Percentiles rank a stretch among this genome's conserved stretches.
These are phyloP conservation scores for Notospermus geniculatus DNA, from an alignment of 1,140 invertebrate species.

Conservation along the genomic window DNA sequence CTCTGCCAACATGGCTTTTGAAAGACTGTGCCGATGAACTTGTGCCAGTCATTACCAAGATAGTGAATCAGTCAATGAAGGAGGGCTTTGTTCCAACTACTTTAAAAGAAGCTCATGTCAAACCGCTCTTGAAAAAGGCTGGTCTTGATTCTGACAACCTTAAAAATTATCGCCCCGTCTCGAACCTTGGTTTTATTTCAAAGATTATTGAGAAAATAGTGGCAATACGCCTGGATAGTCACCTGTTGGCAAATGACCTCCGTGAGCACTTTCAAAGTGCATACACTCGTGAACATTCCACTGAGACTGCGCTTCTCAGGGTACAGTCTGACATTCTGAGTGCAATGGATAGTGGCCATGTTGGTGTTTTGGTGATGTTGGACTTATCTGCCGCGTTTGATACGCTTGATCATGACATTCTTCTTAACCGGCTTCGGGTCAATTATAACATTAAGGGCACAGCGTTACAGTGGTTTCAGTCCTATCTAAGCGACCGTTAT, in stretches of 20 bases:
- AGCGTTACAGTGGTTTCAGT: too few species aligned
- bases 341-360: too few species aligned
- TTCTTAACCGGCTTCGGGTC: too few species aligned
- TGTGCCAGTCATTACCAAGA: slow-evolving; percentile 10
- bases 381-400: too few species aligned
- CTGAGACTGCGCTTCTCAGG: slow-evolving; percentile 59
- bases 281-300: slow-evolving; percentile 14
- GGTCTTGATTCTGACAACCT: slow-evolving; percentile 18
- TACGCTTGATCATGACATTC: too few species aligned
- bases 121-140: slow-evolving; percentile 24
- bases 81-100: slow-evolving; percentile 9
- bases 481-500: too few species aligned
- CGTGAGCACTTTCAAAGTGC: slow-evolving; percentile 18
- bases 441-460: too few species aligned
- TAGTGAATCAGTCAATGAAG: slow-evolving; percentile 11
- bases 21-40: slow-evolving; percentile 16
- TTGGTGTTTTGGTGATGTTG: too few species aligned
- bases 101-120: slow-evolving; percentile 21
- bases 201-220: slow-evolving; percentile 20
- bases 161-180: slow-evolving; percentile 22
- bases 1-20: slow-evolving; percentile 15
- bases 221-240: slow-evolving; percentile 10
- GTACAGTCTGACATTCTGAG: too few species aligned
- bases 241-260: slow-evolving; percentile 4
- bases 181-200: slow-evolving; percentile 17